Conservation (phyloP, 2,113 vertebrate species). For the Phycodurus eques region DNA sequence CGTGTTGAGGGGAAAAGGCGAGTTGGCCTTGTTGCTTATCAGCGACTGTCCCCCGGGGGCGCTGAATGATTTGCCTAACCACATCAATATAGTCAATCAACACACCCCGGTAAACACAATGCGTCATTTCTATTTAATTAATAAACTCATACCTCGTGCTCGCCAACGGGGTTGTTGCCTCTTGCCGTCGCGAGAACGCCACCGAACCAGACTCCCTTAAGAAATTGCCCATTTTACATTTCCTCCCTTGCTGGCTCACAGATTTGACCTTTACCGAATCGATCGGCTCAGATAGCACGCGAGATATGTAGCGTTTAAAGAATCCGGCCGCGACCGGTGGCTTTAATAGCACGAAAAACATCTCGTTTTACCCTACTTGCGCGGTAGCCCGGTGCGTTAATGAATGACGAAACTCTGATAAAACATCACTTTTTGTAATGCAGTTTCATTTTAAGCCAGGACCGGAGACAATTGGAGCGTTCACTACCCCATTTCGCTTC, state of each 20-base stretch:
- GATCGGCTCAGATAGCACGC: neutral
- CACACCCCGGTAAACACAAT: neutral
- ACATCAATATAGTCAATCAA: conserved; percentile 21
- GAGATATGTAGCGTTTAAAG: conserved; percentile 1
- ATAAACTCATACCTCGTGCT: too few species aligned
- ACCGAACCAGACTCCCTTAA: neutral
- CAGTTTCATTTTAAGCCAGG: neutral
- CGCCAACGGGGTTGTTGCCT: neutral
- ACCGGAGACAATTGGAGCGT: neutral
- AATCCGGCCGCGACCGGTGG: conserved; percentile 4
- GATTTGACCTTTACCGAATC: conserved; percentile 17
- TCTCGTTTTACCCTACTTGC: neutral
- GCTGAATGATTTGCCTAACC: conserved; percentile 37
- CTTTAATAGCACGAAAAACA: neutral
- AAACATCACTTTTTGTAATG: neutral
- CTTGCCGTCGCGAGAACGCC: neutral
- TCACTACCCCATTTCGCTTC: too few species aligned
- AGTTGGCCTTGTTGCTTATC: neutral
- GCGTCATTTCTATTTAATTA: neutral
- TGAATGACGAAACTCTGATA: neutral
- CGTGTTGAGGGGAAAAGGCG: neutral
- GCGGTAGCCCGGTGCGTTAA: neutral
- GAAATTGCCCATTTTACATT: neutral
- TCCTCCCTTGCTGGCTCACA: neutral
- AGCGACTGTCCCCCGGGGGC: conserved; percentile 3